These are phyloP conservation scores for Diglossa brunneiventris DNA, from an alignment of 2,113 vertebrate genomes.

Conservation along the genomic window DNA sequence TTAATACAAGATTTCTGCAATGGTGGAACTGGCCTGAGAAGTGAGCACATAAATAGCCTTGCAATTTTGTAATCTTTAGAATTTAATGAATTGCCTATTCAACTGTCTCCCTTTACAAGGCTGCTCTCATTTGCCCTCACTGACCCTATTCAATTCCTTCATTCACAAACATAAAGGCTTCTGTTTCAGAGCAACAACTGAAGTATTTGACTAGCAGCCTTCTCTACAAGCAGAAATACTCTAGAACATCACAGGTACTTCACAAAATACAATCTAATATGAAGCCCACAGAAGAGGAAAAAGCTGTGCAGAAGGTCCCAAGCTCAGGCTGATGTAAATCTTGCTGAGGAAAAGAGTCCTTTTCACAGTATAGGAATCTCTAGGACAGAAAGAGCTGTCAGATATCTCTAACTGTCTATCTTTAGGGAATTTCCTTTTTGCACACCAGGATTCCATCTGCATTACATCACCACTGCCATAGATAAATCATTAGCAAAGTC, in stretches of 20 bases:
- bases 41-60: constrained; percentile 21
- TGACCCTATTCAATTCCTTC: constrained; percentile 38
- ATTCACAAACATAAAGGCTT: constrained; percentile 51
- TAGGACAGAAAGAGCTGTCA: neutral
- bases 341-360: neutral
- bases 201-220: constrained; percentile 21
- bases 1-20: constrained; percentile 18
- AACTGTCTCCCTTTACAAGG: constrained; percentile 16
- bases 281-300: neutral
- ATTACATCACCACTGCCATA: neutral
- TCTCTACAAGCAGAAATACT: constrained; percentile 38
- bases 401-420: neutral
- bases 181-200: constrained; percentile 28
- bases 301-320: neutral
- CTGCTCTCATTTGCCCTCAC: constrained; percentile 41
- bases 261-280: neutral
- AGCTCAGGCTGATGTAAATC: neutral
- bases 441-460: neutral
- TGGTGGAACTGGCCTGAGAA: constrained; percentile 1
- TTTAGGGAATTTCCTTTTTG: neutral
- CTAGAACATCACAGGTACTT: constrained; percentile 49
- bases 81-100: constrained; percentile 62
- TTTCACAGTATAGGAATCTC: neutral
- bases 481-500: neutral
- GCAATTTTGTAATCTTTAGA: constrained; percentile 39